Base-by-base conservation (phyloP, 2,113 vertebrate genomes). In the Lepus europaeus region DNA sequence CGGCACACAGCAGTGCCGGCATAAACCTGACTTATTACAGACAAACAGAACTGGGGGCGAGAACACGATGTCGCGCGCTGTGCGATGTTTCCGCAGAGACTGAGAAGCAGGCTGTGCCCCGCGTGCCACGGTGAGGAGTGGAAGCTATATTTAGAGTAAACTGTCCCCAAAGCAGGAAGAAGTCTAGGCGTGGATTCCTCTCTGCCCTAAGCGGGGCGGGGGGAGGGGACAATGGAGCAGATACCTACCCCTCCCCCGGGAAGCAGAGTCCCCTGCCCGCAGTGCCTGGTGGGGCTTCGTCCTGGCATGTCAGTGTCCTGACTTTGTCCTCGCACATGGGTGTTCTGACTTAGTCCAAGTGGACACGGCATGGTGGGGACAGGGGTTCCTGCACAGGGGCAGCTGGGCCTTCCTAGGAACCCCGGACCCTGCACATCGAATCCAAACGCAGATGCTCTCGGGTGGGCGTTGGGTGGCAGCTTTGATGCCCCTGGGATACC, bases 121-220 rank as follows among this genome's bases (percentile, higher is more conserved):
- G 49, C 39, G 61, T 14, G 39, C 5, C 66, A 45, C 33, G 39
- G 19, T 1, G 27, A 93, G 25, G 68, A 95, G 79, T 64, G 17
- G 29, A 90, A 92, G 59, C 56, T 74, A 27, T 69, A 90, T 64
- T 87, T 93, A 63, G 39, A 93, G 77, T 9, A 84, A 83, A 82
- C 53, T 74, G 9, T 6, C n/a, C 39, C 51, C 14, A 49, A 6
- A 9, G 3, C 29, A 53, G 39, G 68, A 20, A 80, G 29, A 87
- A 0, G 79, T 14, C 3, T 29, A 69, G 53, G 23, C 61, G 59
- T 36, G 27, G 64, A 33, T 23, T 51, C 36, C 31, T 8, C 49
- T 87, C 9, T 10, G 63, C 63, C 64, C 17, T 20, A 11, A 6
- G 23, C 7, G 49, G 33, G 22, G 66, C 16, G 36, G 25, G 45